phyloP scores from a whole-genome alignment of 2,888 invertebrate species.

The Amphipoea lucens region DNA sequence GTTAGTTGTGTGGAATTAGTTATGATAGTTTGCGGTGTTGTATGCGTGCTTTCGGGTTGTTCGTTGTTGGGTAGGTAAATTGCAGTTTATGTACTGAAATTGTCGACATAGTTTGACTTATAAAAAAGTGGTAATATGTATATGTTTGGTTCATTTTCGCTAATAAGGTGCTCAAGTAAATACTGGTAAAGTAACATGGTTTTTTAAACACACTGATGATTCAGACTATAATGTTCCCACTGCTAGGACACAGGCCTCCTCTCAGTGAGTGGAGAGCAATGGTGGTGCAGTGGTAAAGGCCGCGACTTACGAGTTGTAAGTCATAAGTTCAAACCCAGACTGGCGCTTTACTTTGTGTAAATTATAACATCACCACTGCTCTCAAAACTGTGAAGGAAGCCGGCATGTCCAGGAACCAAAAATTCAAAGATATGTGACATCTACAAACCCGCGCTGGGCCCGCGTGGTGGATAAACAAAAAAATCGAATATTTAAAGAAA shows the following conservation, averaged over 20 bases:
- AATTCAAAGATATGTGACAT: neutral
- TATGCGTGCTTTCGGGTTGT: constrained; percentile 41
- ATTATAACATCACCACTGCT: neutral
- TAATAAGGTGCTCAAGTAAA: neutral
- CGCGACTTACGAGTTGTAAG: no score
- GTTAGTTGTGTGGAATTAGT: constrained; percentile 59
- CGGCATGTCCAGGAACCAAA: neutral
- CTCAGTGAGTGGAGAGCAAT: neutral
- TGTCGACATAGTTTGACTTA: neutral
- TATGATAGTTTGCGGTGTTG: constrained; percentile 54
- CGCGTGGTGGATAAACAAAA: neutral
- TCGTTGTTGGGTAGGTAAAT: constrained; percentile 43
- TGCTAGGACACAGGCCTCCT: neutral
- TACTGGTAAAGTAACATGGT: neutral
- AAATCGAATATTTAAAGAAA: neutral
- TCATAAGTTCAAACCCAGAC: no score
- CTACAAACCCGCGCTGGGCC: neutral
- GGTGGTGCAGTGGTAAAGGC: neutral
- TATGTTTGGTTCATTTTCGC: neutral
- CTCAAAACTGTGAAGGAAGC: neutral
- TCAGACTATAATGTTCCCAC: neutral
- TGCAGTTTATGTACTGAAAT: constrained; percentile 8
- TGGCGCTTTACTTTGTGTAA: neutral
- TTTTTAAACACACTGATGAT: neutral
- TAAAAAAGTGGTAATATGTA: neutral